Conservation (phyloP, 1,140 invertebrate species). For the Nephotettix cincticeps region DNA sequence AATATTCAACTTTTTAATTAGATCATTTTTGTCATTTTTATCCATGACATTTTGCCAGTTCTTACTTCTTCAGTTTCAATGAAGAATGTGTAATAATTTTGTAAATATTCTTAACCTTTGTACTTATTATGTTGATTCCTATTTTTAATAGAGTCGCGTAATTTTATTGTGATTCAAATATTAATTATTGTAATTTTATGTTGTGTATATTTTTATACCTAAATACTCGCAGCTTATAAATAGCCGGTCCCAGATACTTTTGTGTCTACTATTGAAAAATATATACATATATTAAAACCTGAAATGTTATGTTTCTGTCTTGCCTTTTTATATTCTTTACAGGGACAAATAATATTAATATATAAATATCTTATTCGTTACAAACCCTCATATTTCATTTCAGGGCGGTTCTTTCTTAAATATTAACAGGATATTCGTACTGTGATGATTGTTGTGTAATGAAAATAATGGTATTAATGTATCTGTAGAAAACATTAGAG, state of each 20-base stretch:
- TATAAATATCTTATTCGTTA: no score
- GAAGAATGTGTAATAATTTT: background rate
- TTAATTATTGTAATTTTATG: conserved; percentile 25
- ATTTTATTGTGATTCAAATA: conserved; percentile 9
- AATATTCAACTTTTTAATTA: no score
- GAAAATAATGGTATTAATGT: no score
- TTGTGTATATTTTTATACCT: conserved; percentile 33
- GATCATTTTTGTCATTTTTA: no score
- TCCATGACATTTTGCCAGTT: conserved; percentile 8
- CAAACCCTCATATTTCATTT: no score
- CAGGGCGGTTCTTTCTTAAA: no score
- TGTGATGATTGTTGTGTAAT: no score
- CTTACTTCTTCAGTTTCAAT: background rate
- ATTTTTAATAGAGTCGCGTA: conserved; percentile 13
- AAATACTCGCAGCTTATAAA: conserved; percentile 30
- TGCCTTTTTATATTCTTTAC: no score
- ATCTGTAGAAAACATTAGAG: no score
- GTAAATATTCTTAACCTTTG: conserved; percentile 21
- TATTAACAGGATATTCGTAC: no score
- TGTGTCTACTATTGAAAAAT: conserved; percentile 28
- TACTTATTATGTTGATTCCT: conserved; percentile 27
- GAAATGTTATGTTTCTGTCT: no score
- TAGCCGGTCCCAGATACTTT: conserved; percentile 31
- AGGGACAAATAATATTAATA: no score
- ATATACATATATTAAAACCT: conserved; percentile 15